Percentiles rank a stretch among this genome's conserved stretches.
These are phyloP conservation scores for Haliclona indistincta DNA, from an alignment of 37 sponge, comb jelly and placozoan genomes.

Conservation along the genomic window DNA sequence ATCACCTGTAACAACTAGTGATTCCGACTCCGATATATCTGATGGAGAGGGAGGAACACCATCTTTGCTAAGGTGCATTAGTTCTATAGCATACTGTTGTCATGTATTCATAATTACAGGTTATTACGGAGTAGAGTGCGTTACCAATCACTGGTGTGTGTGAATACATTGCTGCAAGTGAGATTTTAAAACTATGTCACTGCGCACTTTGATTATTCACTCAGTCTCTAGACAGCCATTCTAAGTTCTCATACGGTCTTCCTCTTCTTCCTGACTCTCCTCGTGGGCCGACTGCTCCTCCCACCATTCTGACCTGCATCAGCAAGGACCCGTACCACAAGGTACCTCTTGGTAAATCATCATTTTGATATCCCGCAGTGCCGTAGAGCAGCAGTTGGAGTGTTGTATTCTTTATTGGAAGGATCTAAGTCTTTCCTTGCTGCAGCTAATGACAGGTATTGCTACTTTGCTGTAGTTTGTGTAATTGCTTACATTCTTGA, in stretches of 20 bases:
- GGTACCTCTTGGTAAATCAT: background rate
- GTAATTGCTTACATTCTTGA: background rate
- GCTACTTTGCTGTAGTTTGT: background rate
- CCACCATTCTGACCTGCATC: background rate
- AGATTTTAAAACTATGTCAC: background rate
- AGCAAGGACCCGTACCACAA: background rate
- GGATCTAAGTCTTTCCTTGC: slow-evolving; percentile 54
- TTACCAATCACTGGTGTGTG: background rate
- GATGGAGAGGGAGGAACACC: background rate
- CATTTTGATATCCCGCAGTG: slow-evolving; percentile 20
- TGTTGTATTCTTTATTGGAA: slow-evolving; percentile 51
- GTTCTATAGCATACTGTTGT: background rate
- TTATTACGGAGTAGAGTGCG: background rate
- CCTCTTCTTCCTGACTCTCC: slow-evolving; percentile 65
- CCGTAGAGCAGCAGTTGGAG: slow-evolving; percentile 43
- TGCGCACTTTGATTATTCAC: background rate
- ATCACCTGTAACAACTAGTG: background rate
- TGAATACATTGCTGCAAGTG: background rate
- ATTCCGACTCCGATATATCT: slow-evolving; percentile 5
- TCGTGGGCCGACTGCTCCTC: slow-evolving; percentile 9
- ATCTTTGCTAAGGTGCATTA: no score
- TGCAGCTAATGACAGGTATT: slow-evolving; percentile 57
- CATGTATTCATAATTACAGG: background rate
- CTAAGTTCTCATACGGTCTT: slow-evolving; percentile 53
- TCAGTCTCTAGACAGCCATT: slow-evolving; percentile 33